A percentile compares a stretch with the other conserved stretches of the same genome.
These are phyloP conservation scores for Argyra leucocephala DNA, from an alignment of 2,888 invertebrate genomes.

Conservation along the genomic window DNA sequence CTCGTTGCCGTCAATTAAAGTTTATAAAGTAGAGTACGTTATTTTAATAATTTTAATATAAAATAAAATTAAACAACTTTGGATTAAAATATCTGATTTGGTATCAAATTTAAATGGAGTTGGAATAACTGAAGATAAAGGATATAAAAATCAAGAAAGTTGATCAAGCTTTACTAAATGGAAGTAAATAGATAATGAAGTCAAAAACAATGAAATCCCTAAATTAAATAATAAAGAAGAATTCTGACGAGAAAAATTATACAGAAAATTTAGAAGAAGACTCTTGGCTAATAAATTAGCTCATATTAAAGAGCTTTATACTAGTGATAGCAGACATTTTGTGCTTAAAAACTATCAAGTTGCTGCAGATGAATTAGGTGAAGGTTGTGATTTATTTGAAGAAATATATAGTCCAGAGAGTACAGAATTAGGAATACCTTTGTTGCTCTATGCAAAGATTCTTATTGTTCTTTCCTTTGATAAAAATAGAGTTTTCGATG, in stretches of 20 bases:
- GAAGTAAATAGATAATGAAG: no score
- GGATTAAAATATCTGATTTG: no score
- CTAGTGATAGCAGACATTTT: conserved; percentile 66
- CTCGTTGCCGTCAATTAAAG: no score
- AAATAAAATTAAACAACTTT: no score
- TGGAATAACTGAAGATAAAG: no score
- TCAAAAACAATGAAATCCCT: no score
- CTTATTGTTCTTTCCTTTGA: conserved; percentile 58
- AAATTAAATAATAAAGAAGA: no score
- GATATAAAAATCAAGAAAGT: no score
- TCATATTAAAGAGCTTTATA: conserved; percentile 50
- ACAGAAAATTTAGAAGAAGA: conserved; percentile 24
- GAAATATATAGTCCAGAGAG: conserved; percentile 71
- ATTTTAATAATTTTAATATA: no score
- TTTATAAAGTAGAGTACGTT: no score
- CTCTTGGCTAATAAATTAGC: conserved; percentile 24
- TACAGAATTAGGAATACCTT: conserved; percentile 80
- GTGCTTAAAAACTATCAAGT: conserved; percentile 65
- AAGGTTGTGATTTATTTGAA: conserved; percentile 62
- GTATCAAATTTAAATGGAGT: no score
- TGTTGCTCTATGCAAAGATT: conserved; percentile 60
- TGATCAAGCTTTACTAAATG: no score
- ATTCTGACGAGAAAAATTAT: conserved; percentile 15
- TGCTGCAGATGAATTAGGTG: conserved; percentile 63
- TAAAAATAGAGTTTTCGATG: conserved; percentile 76